Percentiles rank a stretch among this genome's conserved stretches.
phyloP scores from a whole-genome alignment of 2,888 invertebrate species.

The Leptinotarsa tumamoca region DNA sequence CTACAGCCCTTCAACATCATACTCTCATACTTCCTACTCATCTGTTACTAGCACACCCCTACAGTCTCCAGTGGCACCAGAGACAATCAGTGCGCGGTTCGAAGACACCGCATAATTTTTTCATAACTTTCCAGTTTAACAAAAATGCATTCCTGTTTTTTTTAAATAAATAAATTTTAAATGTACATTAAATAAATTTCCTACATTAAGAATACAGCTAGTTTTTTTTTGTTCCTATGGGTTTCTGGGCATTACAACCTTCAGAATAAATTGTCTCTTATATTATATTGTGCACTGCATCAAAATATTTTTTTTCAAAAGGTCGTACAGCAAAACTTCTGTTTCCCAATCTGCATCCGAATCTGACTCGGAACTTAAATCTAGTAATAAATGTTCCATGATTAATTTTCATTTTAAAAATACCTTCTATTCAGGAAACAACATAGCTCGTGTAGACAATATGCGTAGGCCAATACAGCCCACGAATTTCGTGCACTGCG shows the following conservation, averaged over 20 bases:
- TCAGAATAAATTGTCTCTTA: slow-evolving; percentile 16
- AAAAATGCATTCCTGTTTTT: slow-evolving; percentile 7
- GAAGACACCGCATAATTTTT: slow-evolving; percentile 23
- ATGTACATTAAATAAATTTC: slow-evolving; percentile 15
- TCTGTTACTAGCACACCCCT: slow-evolving; percentile 19
- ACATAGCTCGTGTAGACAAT: neutral
- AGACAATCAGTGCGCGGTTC: neutral
- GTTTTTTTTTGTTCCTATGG: slow-evolving; percentile 28
- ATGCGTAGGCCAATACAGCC: neutral
- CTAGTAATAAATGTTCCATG: slow-evolving; percentile 3
- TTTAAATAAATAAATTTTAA: slow-evolving; percentile 2
- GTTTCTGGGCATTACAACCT: slow-evolving; percentile 22
- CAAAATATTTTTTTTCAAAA: no score
- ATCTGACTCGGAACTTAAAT: neutral
- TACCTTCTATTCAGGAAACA: neutral
- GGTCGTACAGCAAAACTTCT: slow-evolving; percentile 1
- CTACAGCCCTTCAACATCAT: slow-evolving; percentile 16
- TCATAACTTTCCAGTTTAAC: slow-evolving; percentile 18
- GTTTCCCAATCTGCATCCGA: neutral
- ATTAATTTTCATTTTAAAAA: neutral
- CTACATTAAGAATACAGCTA: slow-evolving; percentile 26
- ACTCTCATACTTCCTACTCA: slow-evolving; percentile 18
- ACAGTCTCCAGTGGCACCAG: slow-evolving; percentile 18
- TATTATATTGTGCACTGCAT: neutral
- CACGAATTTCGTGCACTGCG: neutral